Evolutionary conservation across 2,888 invertebrate species (phyloP).

Genomic region (Myopa tessellatipennis): DNA sequence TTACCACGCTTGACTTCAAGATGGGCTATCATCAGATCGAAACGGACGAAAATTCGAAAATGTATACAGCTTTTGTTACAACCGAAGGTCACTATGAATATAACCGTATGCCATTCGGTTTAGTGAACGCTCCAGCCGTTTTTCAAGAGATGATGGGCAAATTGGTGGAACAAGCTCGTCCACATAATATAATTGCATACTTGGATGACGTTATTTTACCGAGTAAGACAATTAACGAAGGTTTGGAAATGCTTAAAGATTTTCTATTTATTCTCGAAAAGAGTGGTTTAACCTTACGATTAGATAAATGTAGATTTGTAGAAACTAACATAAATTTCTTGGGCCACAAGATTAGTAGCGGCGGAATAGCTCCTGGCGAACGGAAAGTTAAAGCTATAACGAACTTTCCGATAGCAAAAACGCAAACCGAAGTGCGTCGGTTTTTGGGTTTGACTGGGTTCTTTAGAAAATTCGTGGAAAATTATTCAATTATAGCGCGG

Average conservation of each 20-base stretch:
- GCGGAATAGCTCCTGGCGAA: constrained; percentile 41
- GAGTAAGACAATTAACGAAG: constrained; percentile 42
- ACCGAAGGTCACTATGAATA: constrained; percentile 44
- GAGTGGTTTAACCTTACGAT: constrained; percentile 27
- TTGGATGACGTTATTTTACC: constrained; percentile 36
- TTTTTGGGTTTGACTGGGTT: constrained; percentile 33
- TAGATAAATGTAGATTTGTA: constrained; percentile 32
- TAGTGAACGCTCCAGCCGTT: no score
- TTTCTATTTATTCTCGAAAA: background rate
- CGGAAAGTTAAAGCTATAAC: constrained; percentile 36
- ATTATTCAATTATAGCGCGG: constrained; percentile 29
- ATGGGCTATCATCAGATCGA: constrained; percentile 48
- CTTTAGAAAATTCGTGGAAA: constrained; percentile 40
- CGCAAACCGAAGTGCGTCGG: constrained; percentile 16
- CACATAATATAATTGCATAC: constrained; percentile 31
- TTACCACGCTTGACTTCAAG: constrained; percentile 35
- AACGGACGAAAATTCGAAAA: constrained; percentile 39
- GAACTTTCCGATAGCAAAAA: constrained; percentile 25
- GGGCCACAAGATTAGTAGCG: constrained; percentile 37
- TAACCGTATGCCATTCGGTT: no score
- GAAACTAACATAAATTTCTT: constrained; percentile 36
- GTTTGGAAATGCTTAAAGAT: background rate
- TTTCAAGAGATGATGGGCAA: constrained; percentile 30
- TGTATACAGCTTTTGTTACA: constrained; percentile 47
- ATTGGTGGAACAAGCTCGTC: constrained; percentile 32